Percentiles rank a stretch among this genome's conserved stretches.
Evolutionary conservation across 2,113 vertebrate species (phyloP).

Genomic region (Tachuris rubrigastra): DNA sequence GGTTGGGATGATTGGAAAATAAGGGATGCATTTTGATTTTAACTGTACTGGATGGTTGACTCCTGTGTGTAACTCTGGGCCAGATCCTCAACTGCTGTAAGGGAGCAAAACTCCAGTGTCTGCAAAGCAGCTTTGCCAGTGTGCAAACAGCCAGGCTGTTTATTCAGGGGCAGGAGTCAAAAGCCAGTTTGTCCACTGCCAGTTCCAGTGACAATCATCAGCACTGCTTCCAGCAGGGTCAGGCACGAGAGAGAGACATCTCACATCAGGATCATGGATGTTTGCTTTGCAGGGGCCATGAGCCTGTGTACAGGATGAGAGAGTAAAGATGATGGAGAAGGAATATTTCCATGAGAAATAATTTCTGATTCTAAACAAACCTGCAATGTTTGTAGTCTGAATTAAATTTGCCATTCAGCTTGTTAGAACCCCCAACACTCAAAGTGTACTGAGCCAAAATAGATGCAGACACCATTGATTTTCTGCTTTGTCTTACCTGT

Average conservation of each 20-base stretch:
- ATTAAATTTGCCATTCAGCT: background rate
- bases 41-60: background rate
- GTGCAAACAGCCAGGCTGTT: background rate
- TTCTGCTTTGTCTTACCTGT: background rate
- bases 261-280: fast-evolving
- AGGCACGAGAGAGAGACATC: background rate
- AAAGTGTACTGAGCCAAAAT: background rate
- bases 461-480: background rate
- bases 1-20: fast-evolving
- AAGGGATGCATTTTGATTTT: background rate
- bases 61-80: background rate
- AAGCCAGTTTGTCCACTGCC: background rate
- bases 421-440: background rate
- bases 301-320: background rate
- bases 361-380: background rate
- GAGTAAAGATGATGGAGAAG: background rate
- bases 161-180: background rate
- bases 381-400: background rate
- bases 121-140: background rate
- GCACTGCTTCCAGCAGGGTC: background rate
- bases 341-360: background rate
- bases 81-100: background rate
- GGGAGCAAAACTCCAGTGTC: background rate
- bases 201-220: background rate
- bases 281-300: background rate